Evolutionary conservation across 2,888 invertebrate species (phyloP).

Genomic region (Cryptophagus acutangulus): DNA sequence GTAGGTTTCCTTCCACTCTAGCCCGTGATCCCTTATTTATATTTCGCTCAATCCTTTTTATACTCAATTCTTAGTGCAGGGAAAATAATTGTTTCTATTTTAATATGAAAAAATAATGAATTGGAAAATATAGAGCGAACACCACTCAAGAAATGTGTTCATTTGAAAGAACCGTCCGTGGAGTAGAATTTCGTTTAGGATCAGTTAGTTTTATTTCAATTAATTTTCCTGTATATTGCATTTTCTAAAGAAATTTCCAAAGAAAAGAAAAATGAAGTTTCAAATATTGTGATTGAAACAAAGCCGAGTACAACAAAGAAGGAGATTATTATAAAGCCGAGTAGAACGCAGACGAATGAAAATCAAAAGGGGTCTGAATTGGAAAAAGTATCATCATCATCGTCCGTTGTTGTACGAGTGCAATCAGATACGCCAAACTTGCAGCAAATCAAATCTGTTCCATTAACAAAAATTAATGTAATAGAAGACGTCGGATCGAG

Average conservation of each 20-base stretch:
- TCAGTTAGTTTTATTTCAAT: background rate
- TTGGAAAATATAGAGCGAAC: too few species aligned
- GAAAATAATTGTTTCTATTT: too few species aligned
- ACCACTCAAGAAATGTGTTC: too few species aligned
- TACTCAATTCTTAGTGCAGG: too few species aligned
- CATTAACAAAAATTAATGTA: conserved; percentile 46
- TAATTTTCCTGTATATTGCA: background rate
- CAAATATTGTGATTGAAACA: conserved; percentile 42
- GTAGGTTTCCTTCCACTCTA: conserved; percentile 50
- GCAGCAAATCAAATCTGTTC: conserved; percentile 53
- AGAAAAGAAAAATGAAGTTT: conserved; percentile 29
- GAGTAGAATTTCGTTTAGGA: too few species aligned
- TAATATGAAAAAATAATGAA: too few species aligned
- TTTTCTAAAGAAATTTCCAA: conserved; percentile 14
- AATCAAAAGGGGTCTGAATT: conserved; percentile 51
- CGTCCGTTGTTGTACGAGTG: conserved; percentile 33
- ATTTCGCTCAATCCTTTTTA: too few species aligned
- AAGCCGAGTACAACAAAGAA: conserved; percentile 27
- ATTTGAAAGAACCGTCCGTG: too few species aligned
- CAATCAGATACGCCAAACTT: conserved; percentile 26
- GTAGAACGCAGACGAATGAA: conserved; percentile 43
- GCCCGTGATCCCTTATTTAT: too few species aligned
- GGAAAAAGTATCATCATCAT: conserved; percentile 38
- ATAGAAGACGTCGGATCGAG: conserved; percentile 35
- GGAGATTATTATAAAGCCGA: conserved; percentile 44